These are phyloP conservation scores for Myotis myotis DNA, from an alignment of 2,797 vertebrate genomes.

Conservation along the genomic window DNA sequence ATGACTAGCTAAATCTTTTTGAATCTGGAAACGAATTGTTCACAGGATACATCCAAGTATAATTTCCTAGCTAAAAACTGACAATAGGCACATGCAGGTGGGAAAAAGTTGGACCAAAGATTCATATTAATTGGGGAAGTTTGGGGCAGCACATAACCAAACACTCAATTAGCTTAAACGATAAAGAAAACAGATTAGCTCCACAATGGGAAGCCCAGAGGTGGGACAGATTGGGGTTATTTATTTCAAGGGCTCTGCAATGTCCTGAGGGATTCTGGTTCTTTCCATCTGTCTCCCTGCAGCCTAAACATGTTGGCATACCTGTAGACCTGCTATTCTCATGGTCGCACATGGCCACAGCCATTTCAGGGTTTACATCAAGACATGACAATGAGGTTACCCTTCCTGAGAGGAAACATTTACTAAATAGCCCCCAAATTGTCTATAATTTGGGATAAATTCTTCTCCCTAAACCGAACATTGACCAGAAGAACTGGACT, in stretches of 20 bases:
- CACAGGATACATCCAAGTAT: background rate
- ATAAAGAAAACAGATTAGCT: background rate
- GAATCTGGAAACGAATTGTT: background rate
- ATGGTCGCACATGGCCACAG: background rate
- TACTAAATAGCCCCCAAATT: background rate
- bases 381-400: background rate
- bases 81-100: background rate
- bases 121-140: background rate
- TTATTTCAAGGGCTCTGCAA: background rate
- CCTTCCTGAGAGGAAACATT: background rate
- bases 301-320: background rate
- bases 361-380: background rate
- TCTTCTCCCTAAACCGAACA: background rate
- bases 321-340: background rate
- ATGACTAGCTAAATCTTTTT: background rate
- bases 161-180: background rate
- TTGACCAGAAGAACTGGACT: background rate
- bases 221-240: background rate
- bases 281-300: background rate
- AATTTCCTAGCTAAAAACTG: background rate
- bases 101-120: background rate
- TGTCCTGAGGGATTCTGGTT: background rate
- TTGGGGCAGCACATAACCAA: background rate
- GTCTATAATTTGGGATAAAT: constrained; percentile 2
- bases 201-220: background rate